phyloP scores from a whole-genome alignment of 2,113 vertebrate genomes.

The Clupea harengus region DNA sequence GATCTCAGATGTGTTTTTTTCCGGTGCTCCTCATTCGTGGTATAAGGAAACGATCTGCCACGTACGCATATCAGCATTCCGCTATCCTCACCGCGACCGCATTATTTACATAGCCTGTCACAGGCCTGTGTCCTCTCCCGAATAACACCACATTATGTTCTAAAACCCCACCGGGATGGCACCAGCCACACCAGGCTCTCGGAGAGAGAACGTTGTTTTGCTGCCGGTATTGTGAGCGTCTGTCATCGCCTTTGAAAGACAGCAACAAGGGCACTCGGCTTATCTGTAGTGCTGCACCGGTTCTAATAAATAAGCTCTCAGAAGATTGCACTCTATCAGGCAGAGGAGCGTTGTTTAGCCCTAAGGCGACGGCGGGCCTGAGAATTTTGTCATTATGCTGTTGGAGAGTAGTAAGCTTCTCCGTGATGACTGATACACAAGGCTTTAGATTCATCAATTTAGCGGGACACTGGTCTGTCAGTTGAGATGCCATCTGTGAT shows the following conservation, averaged over 20 bases:
- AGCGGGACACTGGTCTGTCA: slow-evolving; percentile 43
- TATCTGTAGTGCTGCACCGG: slow-evolving; percentile 61
- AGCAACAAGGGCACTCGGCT: slow-evolving; percentile 61
- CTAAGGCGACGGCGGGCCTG: slow-evolving; percentile 49
- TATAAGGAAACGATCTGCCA: slow-evolving; percentile 26
- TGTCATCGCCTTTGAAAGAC: slow-evolving; percentile 67
- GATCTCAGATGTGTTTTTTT: slow-evolving; percentile 24
- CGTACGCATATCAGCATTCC: slow-evolving; percentile 42
- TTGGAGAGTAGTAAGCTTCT: slow-evolving; percentile 25
- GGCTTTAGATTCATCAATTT: slow-evolving; percentile 37
- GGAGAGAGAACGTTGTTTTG: slow-evolving; percentile 32
- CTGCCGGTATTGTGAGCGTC: slow-evolving; percentile 55
- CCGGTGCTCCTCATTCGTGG: slow-evolving; percentile 22
- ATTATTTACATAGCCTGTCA: slow-evolving; percentile 46
- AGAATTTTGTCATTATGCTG: slow-evolving; percentile 43
- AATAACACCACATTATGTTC: slow-evolving; percentile 46
- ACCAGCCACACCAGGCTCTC: slow-evolving; percentile 30
- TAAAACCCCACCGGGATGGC: slow-evolving; percentile 33
- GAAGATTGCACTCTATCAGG: slow-evolving; percentile 60
- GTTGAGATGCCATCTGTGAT: slow-evolving; percentile 42
- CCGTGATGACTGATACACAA: slow-evolving; percentile 27
- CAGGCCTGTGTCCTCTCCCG: slow-evolving; percentile 31
- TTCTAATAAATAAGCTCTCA: slow-evolving; percentile 67
- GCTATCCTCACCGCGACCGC: slow-evolving; percentile 30
- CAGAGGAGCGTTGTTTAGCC: slow-evolving; percentile 51